Base-by-base conservation (phyloP, 2,888 invertebrate species). In the Corbicula japonica region DNA sequence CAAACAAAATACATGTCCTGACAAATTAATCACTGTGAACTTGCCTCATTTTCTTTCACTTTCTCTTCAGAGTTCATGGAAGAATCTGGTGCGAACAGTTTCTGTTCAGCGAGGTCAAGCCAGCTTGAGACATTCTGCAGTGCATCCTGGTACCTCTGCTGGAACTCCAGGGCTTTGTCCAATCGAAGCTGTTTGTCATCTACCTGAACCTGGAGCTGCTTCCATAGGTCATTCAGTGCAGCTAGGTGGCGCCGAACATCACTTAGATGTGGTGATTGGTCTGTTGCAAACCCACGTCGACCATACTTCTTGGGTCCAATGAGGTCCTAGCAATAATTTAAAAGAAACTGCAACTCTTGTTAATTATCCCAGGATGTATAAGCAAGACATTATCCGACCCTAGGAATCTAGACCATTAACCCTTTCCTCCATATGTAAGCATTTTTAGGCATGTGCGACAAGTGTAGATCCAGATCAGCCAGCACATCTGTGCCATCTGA, bases 1-100 rank as follows among this genome's bases (percentile, higher is more conserved):
- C n/a, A n/a, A n/a, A n/a, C n/a, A n/a, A n/a, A n/a, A n/a, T n/a
- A n/a, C n/a, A n/a, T n/a, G n/a, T n/a, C n/a, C n/a, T n/a, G n/a
- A n/a, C n/a, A n/a, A n/a, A n/a, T n/a, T n/a, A n/a, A n/a, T n/a
- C n/a, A n/a, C n/a, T n/a, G n/a, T n/a, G n/a, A 32, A 75, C 81
- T 56, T 69, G 92, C 92, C 90, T 92, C 90, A 82, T 90, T 92
- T 71, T 91, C 90, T 44, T 86, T 80, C 26, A 92, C 85, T 52
- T 89, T 88, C 62, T 91, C 85, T 56, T 89, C 88, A 6, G 88
- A 80, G 35, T 86, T 80, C 79, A 76, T 76, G 65, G 88, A 83
- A 18, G 84, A 60, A 28, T 86, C 85, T 48, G 86, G 83, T 61
- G 87, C 74, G 52, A 89, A 87, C 58, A 92, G 83, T 34, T 88